phyloP scores from a whole-genome alignment of 64 coral and sea anemone species.

The Cladopsammia gracilis region DNA sequence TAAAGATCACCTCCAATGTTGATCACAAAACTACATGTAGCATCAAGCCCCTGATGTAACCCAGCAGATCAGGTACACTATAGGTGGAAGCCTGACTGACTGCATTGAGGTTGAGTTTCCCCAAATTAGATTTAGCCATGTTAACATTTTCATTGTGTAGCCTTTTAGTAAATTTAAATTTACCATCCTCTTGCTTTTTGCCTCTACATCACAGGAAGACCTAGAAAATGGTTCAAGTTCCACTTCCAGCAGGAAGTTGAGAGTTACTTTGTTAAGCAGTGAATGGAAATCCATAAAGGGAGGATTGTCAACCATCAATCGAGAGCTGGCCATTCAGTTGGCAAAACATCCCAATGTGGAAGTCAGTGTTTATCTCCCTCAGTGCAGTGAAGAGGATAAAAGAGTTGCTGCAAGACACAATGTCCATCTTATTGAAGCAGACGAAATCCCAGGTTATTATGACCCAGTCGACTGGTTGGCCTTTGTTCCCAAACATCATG shows the following conservation, averaged over 20 bases:
- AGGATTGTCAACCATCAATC: neutral
- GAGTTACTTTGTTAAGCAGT: neutral
- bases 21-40: too few relatives aligned
- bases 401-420: neutral
- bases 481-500: neutral
- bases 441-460: neutral
- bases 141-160: too few relatives aligned
- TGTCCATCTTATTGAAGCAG: neutral
- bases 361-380: neutral
- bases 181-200: neutral
- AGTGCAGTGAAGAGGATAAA: slow-evolving; percentile 1
- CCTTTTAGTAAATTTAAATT: neutral
- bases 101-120: too few relatives aligned
- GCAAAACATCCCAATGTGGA: neutral
- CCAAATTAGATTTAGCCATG: too few relatives aligned
- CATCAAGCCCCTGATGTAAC: too few relatives aligned
- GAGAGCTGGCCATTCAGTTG: neutral
- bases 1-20: too few relatives aligned
- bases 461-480: neutral
- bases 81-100: too few relatives aligned
- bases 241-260: neutral
- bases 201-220: slow-evolving; percentile 21
- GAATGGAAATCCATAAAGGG: neutral
- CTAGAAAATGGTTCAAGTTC: neutral
- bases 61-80: too few relatives aligned